These are phyloP conservation scores for Holothuria leucospilota DNA, from an alignment of 53 echinoderm and acorn worm species.

Conservation along the genomic window DNA sequence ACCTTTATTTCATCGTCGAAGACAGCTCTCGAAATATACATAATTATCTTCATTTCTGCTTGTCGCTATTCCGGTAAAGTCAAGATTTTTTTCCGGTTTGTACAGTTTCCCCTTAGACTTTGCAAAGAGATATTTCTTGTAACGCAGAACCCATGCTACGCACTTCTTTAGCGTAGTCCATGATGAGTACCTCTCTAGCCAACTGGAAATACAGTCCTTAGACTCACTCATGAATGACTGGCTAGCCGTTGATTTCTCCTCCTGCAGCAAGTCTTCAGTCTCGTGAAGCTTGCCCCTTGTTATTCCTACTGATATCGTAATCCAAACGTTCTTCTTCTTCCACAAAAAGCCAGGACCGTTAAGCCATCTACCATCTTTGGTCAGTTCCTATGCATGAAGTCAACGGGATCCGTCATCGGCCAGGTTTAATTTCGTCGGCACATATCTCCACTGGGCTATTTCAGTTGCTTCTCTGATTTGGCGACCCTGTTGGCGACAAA, in stretches of 20 bases:
- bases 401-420: slow-evolving; percentile 58
- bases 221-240: no score
- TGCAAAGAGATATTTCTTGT: slow-evolving; percentile 6
- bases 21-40: slow-evolving; percentile 16
- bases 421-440: slow-evolving; percentile 35
- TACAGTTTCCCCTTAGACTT: neutral
- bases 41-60: slow-evolving; percentile 47
- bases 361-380: slow-evolving; percentile 42
- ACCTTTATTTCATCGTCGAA: neutral
- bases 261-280: neutral
- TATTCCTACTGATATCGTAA: neutral
- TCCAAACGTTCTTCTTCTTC: slow-evolving; percentile 38
- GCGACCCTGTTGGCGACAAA: slow-evolving; percentile 52
- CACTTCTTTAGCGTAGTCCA: slow-evolving; percentile 34
- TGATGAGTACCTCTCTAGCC: slow-evolving; percentile 37
- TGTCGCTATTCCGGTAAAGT: slow-evolving; percentile 26
- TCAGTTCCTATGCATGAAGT: slow-evolving; percentile 6
- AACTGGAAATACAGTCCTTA: neutral
- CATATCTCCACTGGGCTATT: slow-evolving; percentile 53
- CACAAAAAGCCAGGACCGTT: slow-evolving; percentile 55
- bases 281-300: neutral
- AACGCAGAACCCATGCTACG: slow-evolving; percentile 57
- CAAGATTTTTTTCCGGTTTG: neutral
- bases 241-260: no score
- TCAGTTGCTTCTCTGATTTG: slow-evolving; percentile 28